These are phyloP conservation scores for Mellilla xanthometata DNA, from an alignment of 2,888 invertebrate species.

Conservation along the genomic window DNA sequence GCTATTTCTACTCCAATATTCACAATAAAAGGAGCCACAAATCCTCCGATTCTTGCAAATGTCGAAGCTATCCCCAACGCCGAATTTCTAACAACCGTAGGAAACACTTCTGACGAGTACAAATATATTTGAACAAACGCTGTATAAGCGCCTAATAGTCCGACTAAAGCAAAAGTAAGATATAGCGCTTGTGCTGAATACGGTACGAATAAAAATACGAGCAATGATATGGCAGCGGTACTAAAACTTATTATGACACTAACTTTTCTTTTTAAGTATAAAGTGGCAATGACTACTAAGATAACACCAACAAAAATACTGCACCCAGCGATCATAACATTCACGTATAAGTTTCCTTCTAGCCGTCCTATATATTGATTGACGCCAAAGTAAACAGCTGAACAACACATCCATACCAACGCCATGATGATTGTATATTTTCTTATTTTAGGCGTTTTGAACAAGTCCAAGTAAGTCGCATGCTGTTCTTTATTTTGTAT, in stretches of 20 bases:
- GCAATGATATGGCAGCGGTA: constrained; percentile 54
- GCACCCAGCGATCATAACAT: constrained; percentile 87
- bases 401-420: constrained; percentile 90
- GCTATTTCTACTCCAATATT: constrained; percentile 71
- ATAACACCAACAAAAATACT: constrained; percentile 55
- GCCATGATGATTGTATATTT: constrained; percentile 85
- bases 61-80: constrained; percentile 89
- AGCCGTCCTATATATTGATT: constrained; percentile 90
- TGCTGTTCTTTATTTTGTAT: constrained; percentile 47
- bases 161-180: constrained; percentile 88
- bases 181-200: constrained; percentile 56
- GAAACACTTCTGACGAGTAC: constrained; percentile 90
- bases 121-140: constrained; percentile 86
- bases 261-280: constrained; percentile 57
- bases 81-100: constrained; percentile 90
- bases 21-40: constrained; percentile 86
- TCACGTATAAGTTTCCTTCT: constrained; percentile 90
- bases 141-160: constrained; percentile 88
- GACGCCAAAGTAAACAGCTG: constrained; percentile 92
- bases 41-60: constrained; percentile 86
- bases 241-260: constrained; percentile 54
- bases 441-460: constrained; percentile 86
- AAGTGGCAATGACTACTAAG: constrained; percentile 52
- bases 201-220: constrained; percentile 63
- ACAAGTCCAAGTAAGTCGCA: constrained; percentile 78